Base-by-base conservation (phyloP, 2,797 vertebrate species). In the Telmatherina bonti region DNA sequence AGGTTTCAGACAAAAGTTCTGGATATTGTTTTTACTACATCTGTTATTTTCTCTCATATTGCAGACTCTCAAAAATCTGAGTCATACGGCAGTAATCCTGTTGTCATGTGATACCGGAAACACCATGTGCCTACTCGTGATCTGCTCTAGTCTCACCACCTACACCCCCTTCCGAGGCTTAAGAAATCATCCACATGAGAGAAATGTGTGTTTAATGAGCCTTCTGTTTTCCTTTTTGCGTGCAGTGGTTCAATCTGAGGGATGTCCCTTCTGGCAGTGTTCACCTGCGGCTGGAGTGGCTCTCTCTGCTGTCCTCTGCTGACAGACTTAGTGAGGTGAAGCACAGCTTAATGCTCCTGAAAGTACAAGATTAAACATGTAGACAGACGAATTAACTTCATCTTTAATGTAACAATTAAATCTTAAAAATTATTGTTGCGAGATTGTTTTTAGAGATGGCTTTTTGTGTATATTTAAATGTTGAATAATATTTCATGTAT, bases 281-380 rank as follows among this genome's bases (percentile, higher is more conserved):
- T 63, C 96, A 96, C 87, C 91, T 99, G 74, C 90, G 94, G 43
- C 90, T 99, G 78, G 96, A 99, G 80, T 99, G 97, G 97, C 95
- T 98, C 52, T 96, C 95, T 15, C 93, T 97, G 79, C 85, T 96
- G 84, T 85, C 94, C 36, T 95, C 96, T 85, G 90, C 94, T 76
- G 96, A 96, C 80, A 94, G 95, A 70, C 93, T 99, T 70, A 94
- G 88, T 41, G 93, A 97, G 94, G 97, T 97, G 82, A 91, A 82
- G 41, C 13, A 27, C 22, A 45, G 30, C 27, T 22, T 49, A 3
- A 22, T 49, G 45, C n/a, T 29, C 3, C 52, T 54, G 15, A 54
- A 13, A 53, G 18, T 54, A 16, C 15, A 54, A 18, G 52, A 16
- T 54, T 7, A 16, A 54, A 22, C 45, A 49, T 54, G 24, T 12